Conservation (phyloP, 1,140 invertebrate genomes). For the Amphibalanus amphitrite region DNA sequence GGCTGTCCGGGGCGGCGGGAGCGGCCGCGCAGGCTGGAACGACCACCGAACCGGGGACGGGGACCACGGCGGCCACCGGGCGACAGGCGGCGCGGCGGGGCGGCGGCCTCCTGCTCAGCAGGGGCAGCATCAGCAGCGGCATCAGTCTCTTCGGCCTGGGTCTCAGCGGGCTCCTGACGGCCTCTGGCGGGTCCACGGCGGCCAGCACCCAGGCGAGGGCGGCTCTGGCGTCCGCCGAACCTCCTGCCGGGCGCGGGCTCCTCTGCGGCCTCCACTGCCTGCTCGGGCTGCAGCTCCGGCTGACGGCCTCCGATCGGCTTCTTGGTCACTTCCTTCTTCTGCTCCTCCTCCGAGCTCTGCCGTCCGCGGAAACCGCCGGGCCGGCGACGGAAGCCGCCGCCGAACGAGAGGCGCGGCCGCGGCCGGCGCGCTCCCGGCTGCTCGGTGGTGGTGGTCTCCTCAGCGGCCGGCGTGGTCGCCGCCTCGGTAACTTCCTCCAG, state of each 20-base stretch:
- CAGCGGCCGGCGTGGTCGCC: background rate
- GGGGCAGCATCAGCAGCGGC: too few relatives aligned
- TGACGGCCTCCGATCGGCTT: background rate
- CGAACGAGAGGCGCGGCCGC: background rate
- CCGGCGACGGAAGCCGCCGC: too few relatives aligned
- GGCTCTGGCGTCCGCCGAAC: too few relatives aligned
- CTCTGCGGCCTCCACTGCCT: background rate
- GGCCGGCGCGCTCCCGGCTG: too few relatives aligned
- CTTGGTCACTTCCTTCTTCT: background rate
- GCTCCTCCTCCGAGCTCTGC: background rate
- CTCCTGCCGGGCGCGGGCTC: background rate
- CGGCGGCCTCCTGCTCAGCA: background rate
- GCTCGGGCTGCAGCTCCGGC: background rate
- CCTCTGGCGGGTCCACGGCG: too few relatives aligned
- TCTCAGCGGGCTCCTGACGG: background rate
- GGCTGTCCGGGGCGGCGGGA: too few relatives aligned
- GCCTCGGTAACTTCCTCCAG: background rate
- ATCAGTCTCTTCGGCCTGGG: background rate
- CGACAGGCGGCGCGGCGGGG: background rate
- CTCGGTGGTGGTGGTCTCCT: background rate
- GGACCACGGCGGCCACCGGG: too few relatives aligned
- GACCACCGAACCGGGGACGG: background rate
- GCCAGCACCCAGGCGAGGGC: too few relatives aligned
- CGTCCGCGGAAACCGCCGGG: too few relatives aligned
- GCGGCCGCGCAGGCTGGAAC: too few relatives aligned